phyloP scores from a whole-genome alignment of 1,140 invertebrate genomes.

The Cydia fagiglandana region DNA sequence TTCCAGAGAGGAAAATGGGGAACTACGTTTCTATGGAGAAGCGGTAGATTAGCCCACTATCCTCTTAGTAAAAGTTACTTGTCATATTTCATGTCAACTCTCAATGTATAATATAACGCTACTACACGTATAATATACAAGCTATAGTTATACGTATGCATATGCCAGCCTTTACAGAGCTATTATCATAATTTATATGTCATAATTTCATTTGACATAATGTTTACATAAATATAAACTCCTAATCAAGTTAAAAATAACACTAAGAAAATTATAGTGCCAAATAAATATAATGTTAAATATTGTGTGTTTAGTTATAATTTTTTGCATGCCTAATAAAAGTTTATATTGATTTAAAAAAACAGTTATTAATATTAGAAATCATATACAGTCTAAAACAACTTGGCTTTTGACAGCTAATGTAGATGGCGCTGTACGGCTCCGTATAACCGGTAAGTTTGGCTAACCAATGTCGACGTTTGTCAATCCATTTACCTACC shows the following conservation, averaged over 20 bases:
- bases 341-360: background rate
- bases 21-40: too few relatives aligned
- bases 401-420: too few relatives aligned
- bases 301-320: background rate
- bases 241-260: background rate
- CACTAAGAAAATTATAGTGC: background rate
- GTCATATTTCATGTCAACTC: background rate
- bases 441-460: too few relatives aligned
- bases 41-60: too few relatives aligned
- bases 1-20: too few relatives aligned
- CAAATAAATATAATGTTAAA: background rate
- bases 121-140: slow-evolving; percentile 67
- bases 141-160: slow-evolving; percentile 71
- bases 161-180: slow-evolving; percentile 56
- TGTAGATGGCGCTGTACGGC: too few relatives aligned
- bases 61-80: background rate
- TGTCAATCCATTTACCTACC: background rate
- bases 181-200: background rate
- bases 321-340: background rate
- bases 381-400: too few relatives aligned
- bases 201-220: slow-evolving; percentile 9
- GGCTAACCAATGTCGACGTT: too few relatives aligned
- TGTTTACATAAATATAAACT: too few relatives aligned
- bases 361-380: too few relatives aligned
- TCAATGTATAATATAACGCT: slow-evolving; percentile 70